phyloP scores from a whole-genome alignment of 2,797 vertebrate species.

The Lepus townsendii region DNA sequence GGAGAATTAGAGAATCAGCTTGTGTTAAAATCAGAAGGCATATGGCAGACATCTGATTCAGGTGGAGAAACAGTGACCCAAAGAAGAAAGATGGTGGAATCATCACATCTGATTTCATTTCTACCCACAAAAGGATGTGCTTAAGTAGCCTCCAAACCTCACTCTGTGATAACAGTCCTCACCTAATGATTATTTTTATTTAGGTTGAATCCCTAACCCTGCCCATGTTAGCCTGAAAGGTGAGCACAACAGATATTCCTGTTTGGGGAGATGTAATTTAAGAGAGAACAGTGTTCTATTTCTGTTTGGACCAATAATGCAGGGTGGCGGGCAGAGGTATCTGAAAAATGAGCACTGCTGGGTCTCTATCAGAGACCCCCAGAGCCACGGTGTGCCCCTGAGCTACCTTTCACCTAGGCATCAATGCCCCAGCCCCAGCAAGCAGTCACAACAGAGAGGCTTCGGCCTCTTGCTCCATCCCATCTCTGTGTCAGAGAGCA shows the following conservation, averaged over 20 bases:
- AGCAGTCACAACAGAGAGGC: background rate
- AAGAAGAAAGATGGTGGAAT: background rate
- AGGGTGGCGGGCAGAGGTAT: background rate
- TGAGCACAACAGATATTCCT: background rate
- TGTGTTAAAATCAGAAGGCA: background rate
- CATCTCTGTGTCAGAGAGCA: background rate
- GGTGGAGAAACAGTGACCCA: background rate
- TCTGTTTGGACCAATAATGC: background rate
- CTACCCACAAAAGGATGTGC: background rate
- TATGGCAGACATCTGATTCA: background rate
- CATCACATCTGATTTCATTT: background rate
- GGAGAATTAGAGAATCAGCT: background rate
- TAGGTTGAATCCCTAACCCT: slow-evolving; percentile 33
- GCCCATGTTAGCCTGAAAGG: background rate
- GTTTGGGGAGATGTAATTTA: background rate
- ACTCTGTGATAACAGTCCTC: background rate
- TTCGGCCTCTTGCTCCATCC: background rate
- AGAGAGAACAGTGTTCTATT: background rate
- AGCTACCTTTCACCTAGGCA: background rate
- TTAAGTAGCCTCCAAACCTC: background rate
- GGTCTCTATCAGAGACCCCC: background rate
- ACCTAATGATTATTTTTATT: slow-evolving; percentile 38
- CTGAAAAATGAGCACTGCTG: background rate
- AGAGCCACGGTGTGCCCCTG: background rate
- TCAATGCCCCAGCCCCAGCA: background rate